A percentile compares a stretch with the other conserved stretches of the same genome.
phyloP scores from a whole-genome alignment of 2,888 invertebrate genomes.

The Nomada hirtipes region DNA sequence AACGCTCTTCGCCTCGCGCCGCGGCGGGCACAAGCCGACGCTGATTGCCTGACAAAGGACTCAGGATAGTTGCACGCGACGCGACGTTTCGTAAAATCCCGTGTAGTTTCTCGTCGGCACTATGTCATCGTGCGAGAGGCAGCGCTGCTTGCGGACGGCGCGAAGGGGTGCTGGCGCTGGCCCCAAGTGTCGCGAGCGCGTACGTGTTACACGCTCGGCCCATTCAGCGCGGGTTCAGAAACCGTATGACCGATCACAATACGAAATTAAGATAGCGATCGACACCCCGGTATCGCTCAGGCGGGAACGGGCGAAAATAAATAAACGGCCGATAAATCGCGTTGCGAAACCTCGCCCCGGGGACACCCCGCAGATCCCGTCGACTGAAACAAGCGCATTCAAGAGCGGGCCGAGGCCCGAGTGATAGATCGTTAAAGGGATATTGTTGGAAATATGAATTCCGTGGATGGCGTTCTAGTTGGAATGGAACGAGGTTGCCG shows the following conservation, averaged over 20 bases:
- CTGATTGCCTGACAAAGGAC: conserved; percentile 57
- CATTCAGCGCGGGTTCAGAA: conserved; percentile 50
- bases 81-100: conserved; percentile 56
- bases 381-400: conserved; percentile 56
- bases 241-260: conserved; percentile 76
- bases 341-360: conserved; percentile 58
- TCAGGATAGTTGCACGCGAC: conserved; percentile 52
- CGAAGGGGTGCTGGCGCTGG: conserved; percentile 51
- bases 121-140: conserved; percentile 57
- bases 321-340: conserved; percentile 76
- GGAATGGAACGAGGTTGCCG: not conserved
- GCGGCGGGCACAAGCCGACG: conserved; percentile 29
- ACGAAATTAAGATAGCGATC: conserved; percentile 80
- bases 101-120: conserved; percentile 56
- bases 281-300: conserved; percentile 69
- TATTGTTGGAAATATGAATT: conserved; percentile 33
- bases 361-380: conserved; percentile 62
- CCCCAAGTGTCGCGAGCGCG: conserved; percentile 50
- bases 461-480: not conserved
- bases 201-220: conserved; percentile 33
- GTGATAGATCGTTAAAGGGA: conserved; percentile 43
- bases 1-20: conserved; percentile 30
- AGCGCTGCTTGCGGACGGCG: conserved; percentile 2
- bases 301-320: conserved; percentile 71
- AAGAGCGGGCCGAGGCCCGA: conserved; percentile 24